Evolutionary conservation across 2,113 vertebrate species (phyloP).

Genomic region (Cairina moschata): DNA sequence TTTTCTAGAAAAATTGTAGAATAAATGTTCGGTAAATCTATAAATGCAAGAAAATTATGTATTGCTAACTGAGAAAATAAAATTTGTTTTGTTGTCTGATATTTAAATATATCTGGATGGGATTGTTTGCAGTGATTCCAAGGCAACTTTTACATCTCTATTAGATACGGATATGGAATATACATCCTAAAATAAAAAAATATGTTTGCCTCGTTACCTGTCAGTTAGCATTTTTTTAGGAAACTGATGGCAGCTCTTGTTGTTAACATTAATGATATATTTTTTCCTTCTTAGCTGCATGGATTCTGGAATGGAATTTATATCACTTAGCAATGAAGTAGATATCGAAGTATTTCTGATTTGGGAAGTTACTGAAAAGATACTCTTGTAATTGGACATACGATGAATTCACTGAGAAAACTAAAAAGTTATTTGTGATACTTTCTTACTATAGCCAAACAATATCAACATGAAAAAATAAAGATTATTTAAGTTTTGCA

Average conservation of each 20-base stretch:
- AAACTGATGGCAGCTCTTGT: not conserved
- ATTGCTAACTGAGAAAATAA: not conserved
- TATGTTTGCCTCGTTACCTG: not conserved
- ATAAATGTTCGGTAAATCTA: not conserved
- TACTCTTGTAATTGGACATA: not conserved
- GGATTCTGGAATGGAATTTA: not conserved
- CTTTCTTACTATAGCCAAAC: not conserved
- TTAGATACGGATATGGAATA: not conserved
- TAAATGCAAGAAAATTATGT: not conserved
- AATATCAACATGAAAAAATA: not conserved
- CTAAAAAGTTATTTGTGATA: not conserved
- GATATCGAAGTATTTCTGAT: not conserved
- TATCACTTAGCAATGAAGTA: not conserved
- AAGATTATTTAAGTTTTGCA: not conserved
- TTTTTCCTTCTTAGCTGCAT: not conserved
- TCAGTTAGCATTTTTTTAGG: not conserved
- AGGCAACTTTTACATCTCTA: not conserved
- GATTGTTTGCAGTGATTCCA: not conserved
- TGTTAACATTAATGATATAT: not conserved
- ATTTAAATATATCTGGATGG: not conserved
- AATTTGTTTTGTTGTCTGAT: not conserved
- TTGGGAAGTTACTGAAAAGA: not conserved
- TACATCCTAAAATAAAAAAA: not conserved
- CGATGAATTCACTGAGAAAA: not conserved
- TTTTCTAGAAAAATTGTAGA: not conserved